Conservation (phyloP, 2,797 vertebrate genomes). For the Platalea minor region DNA sequence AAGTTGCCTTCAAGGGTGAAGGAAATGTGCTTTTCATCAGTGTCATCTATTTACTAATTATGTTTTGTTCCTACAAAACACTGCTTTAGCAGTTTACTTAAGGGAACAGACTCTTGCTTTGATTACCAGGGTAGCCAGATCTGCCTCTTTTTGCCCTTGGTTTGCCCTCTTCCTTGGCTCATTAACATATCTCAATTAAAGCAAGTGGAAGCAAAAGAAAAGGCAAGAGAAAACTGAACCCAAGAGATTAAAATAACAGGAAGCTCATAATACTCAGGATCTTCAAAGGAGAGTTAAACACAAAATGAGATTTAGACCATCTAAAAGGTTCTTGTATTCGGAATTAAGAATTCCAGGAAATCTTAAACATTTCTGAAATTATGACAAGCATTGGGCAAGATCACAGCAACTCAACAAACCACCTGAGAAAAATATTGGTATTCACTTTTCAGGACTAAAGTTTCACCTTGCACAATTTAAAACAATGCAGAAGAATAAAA, state of each 20-base stretch:
- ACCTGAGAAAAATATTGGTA: background rate
- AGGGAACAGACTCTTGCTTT: background rate
- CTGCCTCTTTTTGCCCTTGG: background rate
- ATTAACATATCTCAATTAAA: conserved; percentile 23
- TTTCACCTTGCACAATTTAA: background rate
- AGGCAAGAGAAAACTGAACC: conserved; percentile 3
- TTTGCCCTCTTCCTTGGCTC: background rate
- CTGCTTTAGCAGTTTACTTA: conserved; percentile 29
- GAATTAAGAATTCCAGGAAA: background rate
- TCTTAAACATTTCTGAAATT: background rate
- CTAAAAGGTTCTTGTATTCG: background rate
- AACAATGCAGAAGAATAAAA: background rate
- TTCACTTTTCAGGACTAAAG: background rate
- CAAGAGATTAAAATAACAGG: conserved; percentile 1
- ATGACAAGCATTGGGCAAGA: background rate
- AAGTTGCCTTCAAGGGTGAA: conserved; percentile 76
- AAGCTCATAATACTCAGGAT: background rate
- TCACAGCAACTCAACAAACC: background rate
- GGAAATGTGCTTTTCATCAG: conserved; percentile 61
- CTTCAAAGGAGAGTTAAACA: background rate
- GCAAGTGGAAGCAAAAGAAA: background rate
- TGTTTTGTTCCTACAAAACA: conserved; percentile 49
- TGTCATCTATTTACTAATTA: conserved; percentile 68
- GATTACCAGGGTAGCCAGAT: background rate
- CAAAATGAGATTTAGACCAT: background rate